Base-by-base conservation (phyloP, 2,797 vertebrate species). In the Phalanger gymnotis region DNA sequence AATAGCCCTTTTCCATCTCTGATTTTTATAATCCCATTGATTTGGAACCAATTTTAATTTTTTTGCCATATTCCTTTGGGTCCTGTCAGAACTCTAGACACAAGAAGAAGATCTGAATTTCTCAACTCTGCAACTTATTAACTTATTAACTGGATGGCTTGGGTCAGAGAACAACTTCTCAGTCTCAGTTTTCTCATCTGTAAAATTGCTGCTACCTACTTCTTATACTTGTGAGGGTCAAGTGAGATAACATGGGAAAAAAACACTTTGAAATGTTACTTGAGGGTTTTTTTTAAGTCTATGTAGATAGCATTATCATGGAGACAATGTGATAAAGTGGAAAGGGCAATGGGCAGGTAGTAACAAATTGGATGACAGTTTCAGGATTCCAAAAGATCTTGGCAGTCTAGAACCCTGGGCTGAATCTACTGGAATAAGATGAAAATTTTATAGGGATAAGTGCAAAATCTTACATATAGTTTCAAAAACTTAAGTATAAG, bases 1-100 rank as follows among this genome's bases (percentile, higher is more conserved):
- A 92, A 91, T 89, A 92, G 53, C 7, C 93, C 61, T 54, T 96
- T 97, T 97, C 54, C 34, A 51, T 90, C 93, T 40, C 31, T 94
- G 53, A 73, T 57, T 92, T 96, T 93, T 95, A 56, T 92, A 94
- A 94, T 96, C 66, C 73, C 31, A 87, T 95, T 40, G n/a, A 93
- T 93, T 19, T 4, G 91, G 9, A 94, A 91, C 47, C 53, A 10
- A 51, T 95, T 96, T 3, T 93, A 47, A 61, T 90, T 92, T 56
- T 92, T 56, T 96, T 93, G 87, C 27, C 92, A 56, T 5, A 91
- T 11, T 95, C 30, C 54, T 57, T 25, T 27, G 40, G 2, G 55
- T 96, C 92, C 87, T 95, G 93, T 96, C 54, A 94, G 9, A 73
- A 11, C 61, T 94, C 2, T 92, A 81, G 34, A 97, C 93, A 27